These are phyloP conservation scores for Drosophila sp. DNA, from an alignment of 1,140 invertebrate genomes.

Conservation along the genomic window DNA sequence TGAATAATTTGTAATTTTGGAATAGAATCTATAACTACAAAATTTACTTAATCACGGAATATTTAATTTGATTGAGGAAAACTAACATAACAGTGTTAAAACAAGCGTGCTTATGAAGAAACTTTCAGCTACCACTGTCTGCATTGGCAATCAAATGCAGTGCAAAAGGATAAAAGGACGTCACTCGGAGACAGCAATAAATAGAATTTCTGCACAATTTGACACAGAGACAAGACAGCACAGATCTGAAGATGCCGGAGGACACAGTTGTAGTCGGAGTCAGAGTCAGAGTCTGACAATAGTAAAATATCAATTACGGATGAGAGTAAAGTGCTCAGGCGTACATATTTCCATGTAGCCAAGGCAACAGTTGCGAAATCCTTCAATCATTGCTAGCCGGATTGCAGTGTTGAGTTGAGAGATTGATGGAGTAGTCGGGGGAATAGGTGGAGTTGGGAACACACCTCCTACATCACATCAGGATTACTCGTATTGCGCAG, in stretches of 20 bases:
- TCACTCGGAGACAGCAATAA: constrained; percentile 54
- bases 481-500: constrained; percentile 46
- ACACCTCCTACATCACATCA: constrained; percentile 34
- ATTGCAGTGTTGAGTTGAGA: constrained; percentile 13
- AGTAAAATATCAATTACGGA: constrained; percentile 80
- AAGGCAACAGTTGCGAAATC: constrained; percentile 54
- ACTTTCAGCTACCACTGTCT: constrained; percentile 10
- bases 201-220: constrained; percentile 79
- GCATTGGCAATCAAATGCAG: constrained; percentile 22
- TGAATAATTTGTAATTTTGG: too few relatives aligned
- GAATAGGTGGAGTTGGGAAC: neutral
- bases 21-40: neutral
- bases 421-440: constrained; percentile 1
- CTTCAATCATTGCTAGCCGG: constrained; percentile 75
- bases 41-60: neutral
- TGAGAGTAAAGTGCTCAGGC: constrained; percentile 66
- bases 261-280: constrained; percentile 24
- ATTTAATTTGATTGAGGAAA: constrained; percentile 7
- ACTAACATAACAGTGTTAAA: neutral
- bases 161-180: neutral
- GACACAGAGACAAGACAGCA: constrained; percentile 29
- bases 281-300: constrained; percentile 48
- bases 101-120: neutral
- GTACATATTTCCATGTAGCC: constrained; percentile 10
- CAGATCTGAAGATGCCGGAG: constrained; percentile 11